A percentile compares a stretch with the other conserved stretches of the same genome.
Conservation (phyloP, 2,113 vertebrate species). For the Nerophis ophidion region DNA sequence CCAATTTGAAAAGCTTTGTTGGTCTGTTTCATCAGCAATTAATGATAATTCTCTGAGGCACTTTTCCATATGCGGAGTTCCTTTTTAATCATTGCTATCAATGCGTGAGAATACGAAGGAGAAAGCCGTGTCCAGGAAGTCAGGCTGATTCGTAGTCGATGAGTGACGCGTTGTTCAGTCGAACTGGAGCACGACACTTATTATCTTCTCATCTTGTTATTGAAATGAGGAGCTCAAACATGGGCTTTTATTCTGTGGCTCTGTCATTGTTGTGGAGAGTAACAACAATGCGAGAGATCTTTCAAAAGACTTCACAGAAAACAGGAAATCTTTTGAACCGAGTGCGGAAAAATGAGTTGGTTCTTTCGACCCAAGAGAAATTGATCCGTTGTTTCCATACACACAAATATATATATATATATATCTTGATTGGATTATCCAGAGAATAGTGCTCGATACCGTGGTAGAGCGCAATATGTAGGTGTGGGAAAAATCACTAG, state of each 20-base stretch:
- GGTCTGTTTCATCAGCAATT: slow-evolving; percentile 33
- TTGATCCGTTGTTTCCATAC: too few relatives aligned
- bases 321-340: too few relatives aligned
- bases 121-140: slow-evolving; percentile 22
- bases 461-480: too few relatives aligned
- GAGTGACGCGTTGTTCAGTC: slow-evolving; percentile 3
- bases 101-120: slow-evolving; percentile 34
- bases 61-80: slow-evolving; percentile 22
- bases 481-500: too few relatives aligned
- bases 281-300: neutral
- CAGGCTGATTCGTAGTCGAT: slow-evolving; percentile 34
- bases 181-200: neutral
- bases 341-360: too few relatives aligned
- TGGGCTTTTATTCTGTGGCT: neutral
- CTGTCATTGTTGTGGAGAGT: neutral
- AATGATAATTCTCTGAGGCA: slow-evolving; percentile 31
- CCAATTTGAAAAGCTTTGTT: slow-evolving; percentile 35
- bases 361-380: too few relatives aligned
- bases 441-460: too few relatives aligned
- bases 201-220: slow-evolving; percentile 3
- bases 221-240: slow-evolving; percentile 2
- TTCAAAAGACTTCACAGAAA: neutral
- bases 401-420: too few relatives aligned
- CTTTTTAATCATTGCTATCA: slow-evolving; percentile 31
- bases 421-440: too few relatives aligned